phyloP scores from a whole-genome alignment of 2,113 vertebrate species.

The Galemys pyrenaicus region DNA sequence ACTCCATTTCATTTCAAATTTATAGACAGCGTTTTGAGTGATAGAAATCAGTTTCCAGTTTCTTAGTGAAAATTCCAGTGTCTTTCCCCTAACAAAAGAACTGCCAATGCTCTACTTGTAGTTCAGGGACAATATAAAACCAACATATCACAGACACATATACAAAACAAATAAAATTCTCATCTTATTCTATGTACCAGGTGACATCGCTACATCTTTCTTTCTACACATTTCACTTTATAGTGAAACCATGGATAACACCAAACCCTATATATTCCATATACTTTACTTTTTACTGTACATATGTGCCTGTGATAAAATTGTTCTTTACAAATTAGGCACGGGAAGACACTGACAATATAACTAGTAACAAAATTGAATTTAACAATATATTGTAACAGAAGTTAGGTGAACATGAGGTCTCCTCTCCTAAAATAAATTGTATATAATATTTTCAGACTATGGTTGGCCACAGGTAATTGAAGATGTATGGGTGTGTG shows the following conservation, averaged over 20 bases:
- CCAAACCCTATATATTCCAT: not conserved
- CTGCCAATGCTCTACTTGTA: not conserved
- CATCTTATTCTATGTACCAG: not conserved
- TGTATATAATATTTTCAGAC: not conserved
- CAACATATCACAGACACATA: not conserved
- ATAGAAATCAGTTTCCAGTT: constrained; percentile 11
- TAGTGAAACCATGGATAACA: not conserved
- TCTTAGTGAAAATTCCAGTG: constrained; percentile 9
- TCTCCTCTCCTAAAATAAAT: not conserved
- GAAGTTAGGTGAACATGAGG: not conserved
- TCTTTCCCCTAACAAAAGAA: not conserved
- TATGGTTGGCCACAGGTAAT: not conserved
- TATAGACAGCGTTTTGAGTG: not conserved
- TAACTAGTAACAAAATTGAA: not conserved
- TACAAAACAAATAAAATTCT: not conserved
- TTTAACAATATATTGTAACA: not conserved
- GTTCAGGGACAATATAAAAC: not conserved
- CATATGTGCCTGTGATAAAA: not conserved
- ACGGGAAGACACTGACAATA: not conserved
- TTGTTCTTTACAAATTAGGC: not conserved
- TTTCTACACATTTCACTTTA: not conserved
- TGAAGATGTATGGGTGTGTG: not conserved
- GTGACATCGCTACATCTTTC: not conserved
- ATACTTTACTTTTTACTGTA: not conserved
- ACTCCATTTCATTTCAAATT: constrained; percentile 19